phyloP scores from a whole-genome alignment of 2,113 vertebrate genomes.

The Mixornis gularis region DNA sequence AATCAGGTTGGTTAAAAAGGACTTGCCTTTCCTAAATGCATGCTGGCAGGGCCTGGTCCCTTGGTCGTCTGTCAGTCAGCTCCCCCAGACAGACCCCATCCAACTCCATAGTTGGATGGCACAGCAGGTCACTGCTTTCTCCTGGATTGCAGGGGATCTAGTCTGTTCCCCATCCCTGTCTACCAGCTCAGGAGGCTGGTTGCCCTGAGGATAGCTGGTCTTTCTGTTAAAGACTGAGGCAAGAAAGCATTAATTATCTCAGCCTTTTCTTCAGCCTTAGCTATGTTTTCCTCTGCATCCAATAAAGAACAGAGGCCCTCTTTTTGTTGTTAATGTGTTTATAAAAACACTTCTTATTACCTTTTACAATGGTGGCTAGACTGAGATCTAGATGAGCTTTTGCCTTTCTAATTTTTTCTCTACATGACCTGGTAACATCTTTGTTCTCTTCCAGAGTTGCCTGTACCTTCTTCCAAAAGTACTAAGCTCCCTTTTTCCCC shows the following conservation, averaged over 20 bases:
- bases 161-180: not conserved
- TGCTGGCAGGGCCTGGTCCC: not conserved
- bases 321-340: not conserved
- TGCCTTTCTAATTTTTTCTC: not conserved
- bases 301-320: not conserved
- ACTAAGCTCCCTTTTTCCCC: accelerated
- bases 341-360: not conserved
- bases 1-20: not conserved
- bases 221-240: not conserved
- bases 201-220: too few species aligned
- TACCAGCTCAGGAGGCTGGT: not conserved
- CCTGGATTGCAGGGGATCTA: not conserved
- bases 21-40: not conserved
- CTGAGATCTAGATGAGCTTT: not conserved
- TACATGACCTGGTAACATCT: not conserved
- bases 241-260: not conserved
- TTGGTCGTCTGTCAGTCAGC: not conserved
- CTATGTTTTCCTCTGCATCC: not conserved
- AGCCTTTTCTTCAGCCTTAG: not conserved
- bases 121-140: not conserved
- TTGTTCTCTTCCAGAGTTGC: not conserved
- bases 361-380: not conserved
- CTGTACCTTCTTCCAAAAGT: not conserved
- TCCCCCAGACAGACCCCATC: too few species aligned
- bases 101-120: not conserved